Conservation (phyloP, 2,797 vertebrate genomes). For the Emydoidea blandingii region DNA sequence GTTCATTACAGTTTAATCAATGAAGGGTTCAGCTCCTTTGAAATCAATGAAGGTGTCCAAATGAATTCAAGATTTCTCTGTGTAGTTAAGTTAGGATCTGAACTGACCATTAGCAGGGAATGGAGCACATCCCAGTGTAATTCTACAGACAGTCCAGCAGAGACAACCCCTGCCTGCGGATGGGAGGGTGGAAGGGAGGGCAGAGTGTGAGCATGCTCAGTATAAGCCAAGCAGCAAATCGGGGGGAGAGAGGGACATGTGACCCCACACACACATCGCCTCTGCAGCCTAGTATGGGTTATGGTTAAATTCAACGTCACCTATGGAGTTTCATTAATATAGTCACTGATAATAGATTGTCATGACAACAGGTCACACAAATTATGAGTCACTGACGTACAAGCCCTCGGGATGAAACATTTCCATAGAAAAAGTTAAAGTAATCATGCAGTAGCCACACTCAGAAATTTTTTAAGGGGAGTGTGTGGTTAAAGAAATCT, state of each 20-base stretch:
- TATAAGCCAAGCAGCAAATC: too few species aligned
- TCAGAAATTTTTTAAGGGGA: background rate
- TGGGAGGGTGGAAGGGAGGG: too few species aligned
- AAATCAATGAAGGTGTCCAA: background rate
- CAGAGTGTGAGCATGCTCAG: too few species aligned
- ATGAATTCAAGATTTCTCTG: background rate
- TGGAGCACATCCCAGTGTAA: background rate
- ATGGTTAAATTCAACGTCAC: background rate
- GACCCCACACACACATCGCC: too few species aligned
- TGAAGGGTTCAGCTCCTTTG: background rate
- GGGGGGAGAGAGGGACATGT: too few species aligned
- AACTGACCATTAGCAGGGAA: background rate
- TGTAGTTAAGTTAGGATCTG: background rate
- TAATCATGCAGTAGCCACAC: fast-evolving
- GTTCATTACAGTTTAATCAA: slow-evolving; percentile 10
- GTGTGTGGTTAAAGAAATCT: background rate
- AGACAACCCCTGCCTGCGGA: too few species aligned
- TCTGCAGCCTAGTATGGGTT: background rate
- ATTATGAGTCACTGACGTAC: background rate
- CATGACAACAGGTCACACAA: background rate
- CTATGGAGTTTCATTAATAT: background rate
- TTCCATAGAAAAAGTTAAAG: background rate
- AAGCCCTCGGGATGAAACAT: background rate
- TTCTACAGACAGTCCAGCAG: background rate
- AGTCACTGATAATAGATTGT: background rate